These are phyloP conservation scores for Cichladusa arquata DNA, from an alignment of 2,113 vertebrate species.

Conservation along the genomic window DNA sequence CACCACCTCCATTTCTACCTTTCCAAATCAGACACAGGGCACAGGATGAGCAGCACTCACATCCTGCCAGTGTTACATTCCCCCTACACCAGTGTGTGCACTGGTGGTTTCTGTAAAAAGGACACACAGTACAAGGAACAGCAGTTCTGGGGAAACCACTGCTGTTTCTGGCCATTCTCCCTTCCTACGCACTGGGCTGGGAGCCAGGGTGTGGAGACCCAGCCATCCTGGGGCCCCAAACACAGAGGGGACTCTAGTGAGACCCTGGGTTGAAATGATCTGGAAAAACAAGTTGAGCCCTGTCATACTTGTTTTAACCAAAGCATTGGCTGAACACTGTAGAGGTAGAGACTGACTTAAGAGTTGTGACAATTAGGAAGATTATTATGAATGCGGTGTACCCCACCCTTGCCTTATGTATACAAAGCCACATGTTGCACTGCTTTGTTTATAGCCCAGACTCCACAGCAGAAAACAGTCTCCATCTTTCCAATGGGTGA, in stretches of 20 bases:
- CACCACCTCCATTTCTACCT: background rate
- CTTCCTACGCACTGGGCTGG: background rate
- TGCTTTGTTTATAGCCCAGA: conserved; percentile 19
- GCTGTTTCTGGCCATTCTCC: background rate
- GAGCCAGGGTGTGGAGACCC: background rate
- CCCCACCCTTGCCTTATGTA: conserved; percentile 21
- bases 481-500: background rate
- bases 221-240: background rate
- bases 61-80: background rate
- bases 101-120: background rate
- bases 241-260: background rate
- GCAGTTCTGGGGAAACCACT: background rate
- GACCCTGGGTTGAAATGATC: background rate
- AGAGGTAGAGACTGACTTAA: background rate
- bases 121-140: background rate
- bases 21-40: background rate
- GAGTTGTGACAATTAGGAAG: background rate
- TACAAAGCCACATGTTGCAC: conserved; percentile 22
- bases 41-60: background rate
- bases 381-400: background rate
- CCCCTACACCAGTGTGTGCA: background rate
- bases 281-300: background rate
- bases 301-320: conserved; percentile 7
- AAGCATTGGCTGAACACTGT: background rate
- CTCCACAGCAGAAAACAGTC: background rate